Evolutionary conservation across 2,888 invertebrate species (phyloP).

Genomic region (Nemoura dubitans): DNA sequence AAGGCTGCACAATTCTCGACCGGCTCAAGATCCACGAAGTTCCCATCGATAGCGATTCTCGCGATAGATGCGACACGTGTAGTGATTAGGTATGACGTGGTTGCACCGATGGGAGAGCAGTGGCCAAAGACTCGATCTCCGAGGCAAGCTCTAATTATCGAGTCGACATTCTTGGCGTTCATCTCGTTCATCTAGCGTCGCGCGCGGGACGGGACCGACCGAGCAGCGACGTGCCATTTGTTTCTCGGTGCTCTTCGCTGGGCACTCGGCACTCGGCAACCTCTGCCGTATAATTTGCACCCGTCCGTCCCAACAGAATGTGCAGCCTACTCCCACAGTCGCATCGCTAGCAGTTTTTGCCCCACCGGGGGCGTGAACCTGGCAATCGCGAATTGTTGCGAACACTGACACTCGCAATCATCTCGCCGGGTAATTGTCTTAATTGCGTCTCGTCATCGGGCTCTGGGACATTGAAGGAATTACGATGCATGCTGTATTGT

Average conservation of each 20-base stretch:
- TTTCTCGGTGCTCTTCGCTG: neutral
- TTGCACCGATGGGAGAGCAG: neutral
- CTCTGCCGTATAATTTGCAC: neutral
- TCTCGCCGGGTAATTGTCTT: neutral
- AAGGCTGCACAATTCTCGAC: neutral
- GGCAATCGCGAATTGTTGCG: neutral
- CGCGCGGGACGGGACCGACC: neutral
- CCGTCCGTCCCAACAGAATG: neutral
- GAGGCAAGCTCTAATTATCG: neutral
- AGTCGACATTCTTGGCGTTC: neutral
- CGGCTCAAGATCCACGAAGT: neutral
- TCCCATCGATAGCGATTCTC: neutral
- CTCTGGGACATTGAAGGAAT: neutral
- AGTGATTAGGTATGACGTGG: slow-evolving; percentile 3
- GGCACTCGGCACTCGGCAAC: too few relatives aligned
- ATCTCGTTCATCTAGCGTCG: neutral
- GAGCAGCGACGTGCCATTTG: neutral
- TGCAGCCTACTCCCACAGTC: slow-evolving; percentile 7
- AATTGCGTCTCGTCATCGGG: neutral
- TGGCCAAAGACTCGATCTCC: neutral
- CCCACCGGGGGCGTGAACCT: neutral
- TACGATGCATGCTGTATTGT: neutral
- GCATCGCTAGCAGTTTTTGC: neutral
- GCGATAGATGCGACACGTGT: neutral
- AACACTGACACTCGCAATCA: slow-evolving; percentile 4